These are phyloP conservation scores for Rhabdomys dilectus DNA, from an alignment of 2,113 vertebrate genomes.

Conservation along the genomic window DNA sequence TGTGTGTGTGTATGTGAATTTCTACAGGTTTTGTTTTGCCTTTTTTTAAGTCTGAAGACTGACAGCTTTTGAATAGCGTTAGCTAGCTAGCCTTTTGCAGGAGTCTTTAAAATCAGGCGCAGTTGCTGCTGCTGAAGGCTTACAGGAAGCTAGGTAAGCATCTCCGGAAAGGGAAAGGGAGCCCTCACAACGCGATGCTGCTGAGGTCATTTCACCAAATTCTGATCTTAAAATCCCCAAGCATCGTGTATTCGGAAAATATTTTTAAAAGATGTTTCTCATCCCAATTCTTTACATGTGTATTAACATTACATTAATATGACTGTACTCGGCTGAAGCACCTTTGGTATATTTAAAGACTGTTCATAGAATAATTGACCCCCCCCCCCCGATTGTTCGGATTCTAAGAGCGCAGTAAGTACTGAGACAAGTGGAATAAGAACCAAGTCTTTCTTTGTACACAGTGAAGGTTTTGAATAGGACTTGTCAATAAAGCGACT, in stretches of 20 bases:
- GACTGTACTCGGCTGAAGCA: constrained; percentile 42
- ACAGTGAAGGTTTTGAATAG: constrained; percentile 92
- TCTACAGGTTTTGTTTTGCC: not conserved
- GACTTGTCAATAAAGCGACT: constrained; percentile 93
- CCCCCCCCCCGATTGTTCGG: constrained; percentile 80
- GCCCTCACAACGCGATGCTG: rapidly evolving
- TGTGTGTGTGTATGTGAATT: rapidly evolving
- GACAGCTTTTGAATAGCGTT: not conserved
- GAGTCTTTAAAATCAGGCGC: not conserved
- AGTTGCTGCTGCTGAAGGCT: not conserved
- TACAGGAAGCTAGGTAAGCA: not conserved
- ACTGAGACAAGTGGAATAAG: constrained; percentile 89
- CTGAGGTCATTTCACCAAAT: not conserved
- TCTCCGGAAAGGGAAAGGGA: constrained; percentile 15
- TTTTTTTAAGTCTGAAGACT: not conserved
- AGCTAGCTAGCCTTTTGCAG: not conserved
- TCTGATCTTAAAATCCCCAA: constrained; percentile 14
- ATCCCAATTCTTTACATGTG: not conserved
- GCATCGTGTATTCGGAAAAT: not conserved
- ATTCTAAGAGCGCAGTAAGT: constrained; percentile 81
- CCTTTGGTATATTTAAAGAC: constrained; percentile 50
- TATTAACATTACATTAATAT: not conserved
- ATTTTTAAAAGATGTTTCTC: not conserved
- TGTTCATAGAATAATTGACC: constrained; percentile 67
- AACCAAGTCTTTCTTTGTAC: constrained; percentile 92